Conservation (phyloP, 1,140 invertebrate genomes). For the Diorhabda carinulata region DNA sequence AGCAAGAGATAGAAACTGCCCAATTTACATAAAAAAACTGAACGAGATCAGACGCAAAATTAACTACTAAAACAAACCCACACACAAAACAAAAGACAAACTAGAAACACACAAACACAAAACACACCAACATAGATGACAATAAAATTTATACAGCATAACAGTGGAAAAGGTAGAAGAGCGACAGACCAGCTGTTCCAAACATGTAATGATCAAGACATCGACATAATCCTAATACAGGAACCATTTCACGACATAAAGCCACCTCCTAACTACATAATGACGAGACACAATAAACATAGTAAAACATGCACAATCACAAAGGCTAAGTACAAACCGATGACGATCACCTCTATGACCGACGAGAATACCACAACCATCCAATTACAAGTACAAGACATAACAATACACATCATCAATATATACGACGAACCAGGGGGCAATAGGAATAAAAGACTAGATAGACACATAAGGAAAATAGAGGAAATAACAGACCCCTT, state of each 20-base stretch:
- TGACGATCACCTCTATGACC: neutral
- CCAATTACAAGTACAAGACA: neutral
- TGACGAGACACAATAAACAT: neutral
- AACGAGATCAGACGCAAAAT: neutral
- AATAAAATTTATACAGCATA: conserved; percentile 4
- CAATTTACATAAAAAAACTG: neutral
- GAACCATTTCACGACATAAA: neutral
- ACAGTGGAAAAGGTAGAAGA: neutral
- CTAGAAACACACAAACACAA: no score
- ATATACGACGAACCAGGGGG: conserved; percentile 4
- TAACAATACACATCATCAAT: neutral
- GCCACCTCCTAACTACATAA: neutral
- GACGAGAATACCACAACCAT: neutral
- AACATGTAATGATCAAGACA: neutral
- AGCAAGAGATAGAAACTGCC: neutral
- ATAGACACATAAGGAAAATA: no score
- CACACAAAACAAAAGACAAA: neutral
- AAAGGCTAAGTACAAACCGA: neutral
- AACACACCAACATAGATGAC: no score
- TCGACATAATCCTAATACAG: neutral
- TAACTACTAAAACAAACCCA: neutral
- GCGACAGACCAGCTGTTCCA: neutral
- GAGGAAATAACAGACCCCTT: neutral
- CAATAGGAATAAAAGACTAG: neutral
- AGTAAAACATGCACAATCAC: neutral